Conservation (phyloP, 2,888 invertebrate species). For the Protophormia terraenovae region DNA sequence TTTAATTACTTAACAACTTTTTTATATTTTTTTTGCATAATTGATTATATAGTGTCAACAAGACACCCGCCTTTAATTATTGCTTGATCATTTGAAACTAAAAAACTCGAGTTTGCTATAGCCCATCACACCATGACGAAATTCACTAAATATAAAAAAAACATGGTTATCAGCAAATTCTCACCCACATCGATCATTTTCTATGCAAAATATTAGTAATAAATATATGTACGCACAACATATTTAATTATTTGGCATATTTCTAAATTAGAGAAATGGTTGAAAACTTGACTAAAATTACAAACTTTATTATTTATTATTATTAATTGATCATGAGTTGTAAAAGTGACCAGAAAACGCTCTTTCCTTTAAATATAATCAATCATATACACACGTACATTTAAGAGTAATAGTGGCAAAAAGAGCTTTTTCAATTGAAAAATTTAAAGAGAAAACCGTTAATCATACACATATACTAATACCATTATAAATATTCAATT, state of each 20-base stretch:
- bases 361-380: neutral
- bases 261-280: neutral
- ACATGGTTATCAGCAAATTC: neutral
- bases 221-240: neutral
- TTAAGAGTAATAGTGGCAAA: no score
- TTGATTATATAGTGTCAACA: neutral
- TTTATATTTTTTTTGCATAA: no score
- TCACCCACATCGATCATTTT: neutral
- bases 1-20: no score
- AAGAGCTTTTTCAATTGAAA: neutral
- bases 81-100: neutral
- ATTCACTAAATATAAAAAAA: neutral
- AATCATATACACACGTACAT: neutral
- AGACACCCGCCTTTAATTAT: neutral
- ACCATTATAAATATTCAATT: neutral
- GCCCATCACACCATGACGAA: neutral
- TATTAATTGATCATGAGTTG: neutral
- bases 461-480: neutral
- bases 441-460: constrained; percentile 2
- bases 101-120: neutral
- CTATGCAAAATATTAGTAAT: neutral
- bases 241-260: no score
- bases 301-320: no score
- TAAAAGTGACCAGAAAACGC: neutral
- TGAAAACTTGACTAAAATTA: neutral